Base-by-base conservation (phyloP, 2,888 invertebrate genomes). In the Oithona nana region DNA sequence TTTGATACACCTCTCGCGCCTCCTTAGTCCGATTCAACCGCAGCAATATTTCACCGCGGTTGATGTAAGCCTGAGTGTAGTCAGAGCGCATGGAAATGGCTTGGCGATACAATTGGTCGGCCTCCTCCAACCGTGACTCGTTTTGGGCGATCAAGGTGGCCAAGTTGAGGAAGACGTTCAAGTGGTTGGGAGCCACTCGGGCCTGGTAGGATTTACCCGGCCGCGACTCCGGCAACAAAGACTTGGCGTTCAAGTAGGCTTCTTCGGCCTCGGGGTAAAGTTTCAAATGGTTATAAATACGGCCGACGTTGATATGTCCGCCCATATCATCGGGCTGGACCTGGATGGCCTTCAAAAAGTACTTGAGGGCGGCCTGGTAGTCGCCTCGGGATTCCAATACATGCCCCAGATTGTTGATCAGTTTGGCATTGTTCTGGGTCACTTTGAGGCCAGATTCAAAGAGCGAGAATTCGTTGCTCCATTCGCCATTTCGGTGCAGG, bases 81-180 rank as follows among this genome's bases (percentile, higher is more conserved):
- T 95, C 94, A 1, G 93, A 84, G 67, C 95, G 78, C 95, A 95
- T 95, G 71, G 92, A 90, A 67, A 95, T 94, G 13, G 94, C 95
- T 73, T 93, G 93, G 65, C 90, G 78, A 71, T 94, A 92, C 57
- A 94, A 73, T 79, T 88, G 79, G 74, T 95, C 94, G 0, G 95
- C 95, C 74, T 95, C 94, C 73, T 89, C 88, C 62, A 95, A 75
- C 63, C 94, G 79, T 2, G 89, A 88, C 29, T 84, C 83, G 74
- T 95, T 92, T 71, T 89, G 86, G 3, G 93, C 88, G 71, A 94
- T 90, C 67, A 95, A 77, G 75, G 90, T 93, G 1, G 93, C 94
- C 66, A 95, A 78, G 75, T 94, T 94, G 60, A 95, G 80, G 74
- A 93, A 95, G 1, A 94, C 93, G 74, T 93, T 94, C 64, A 95